These are phyloP conservation scores for Meloidogyne floridensis DNA, from an alignment of 1,140 invertebrate species.

Conservation along the genomic window DNA sequence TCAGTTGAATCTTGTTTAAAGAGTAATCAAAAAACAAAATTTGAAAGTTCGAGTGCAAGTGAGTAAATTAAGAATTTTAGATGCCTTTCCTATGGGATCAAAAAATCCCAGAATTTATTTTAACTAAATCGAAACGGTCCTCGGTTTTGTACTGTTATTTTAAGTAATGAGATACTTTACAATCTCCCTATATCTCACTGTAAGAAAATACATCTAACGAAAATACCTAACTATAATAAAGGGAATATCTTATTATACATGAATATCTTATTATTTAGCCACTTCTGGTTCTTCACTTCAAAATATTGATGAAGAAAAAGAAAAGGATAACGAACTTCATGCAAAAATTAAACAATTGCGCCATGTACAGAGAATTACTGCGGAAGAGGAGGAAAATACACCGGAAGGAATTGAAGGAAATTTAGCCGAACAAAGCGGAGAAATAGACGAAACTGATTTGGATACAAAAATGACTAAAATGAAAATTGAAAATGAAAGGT, in stretches of 20 bases:
- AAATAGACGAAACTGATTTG: not conserved
- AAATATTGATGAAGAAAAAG: not conserved
- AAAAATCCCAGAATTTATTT: conserved; percentile 5
- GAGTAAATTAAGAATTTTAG: not conserved
- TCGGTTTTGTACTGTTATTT: no score
- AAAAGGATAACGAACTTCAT: conserved; percentile 51
- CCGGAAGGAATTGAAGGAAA: not conserved
- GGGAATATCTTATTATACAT: no score
- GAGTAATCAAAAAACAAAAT: conserved; percentile 16
- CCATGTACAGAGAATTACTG: conserved; percentile 50
- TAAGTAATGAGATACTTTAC: no score
- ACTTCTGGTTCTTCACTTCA: not conserved
- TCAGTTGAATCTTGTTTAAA: conserved; percentile 34
- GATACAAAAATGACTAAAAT: not conserved
- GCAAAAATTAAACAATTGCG: conserved; percentile 55
- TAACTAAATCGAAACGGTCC: not conserved
- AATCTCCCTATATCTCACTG: no score
- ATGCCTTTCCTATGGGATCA: conserved; percentile 11
- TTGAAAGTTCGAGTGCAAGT: conserved; percentile 8
- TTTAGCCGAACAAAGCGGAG: not conserved
- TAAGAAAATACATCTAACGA: no score
- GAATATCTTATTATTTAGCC: conserved; percentile 1
- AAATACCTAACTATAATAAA: no score
- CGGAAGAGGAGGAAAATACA: conserved; percentile 7
- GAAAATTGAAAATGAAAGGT: not conserved